Base-by-base conservation (phyloP, 2,888 invertebrate genomes). In the Xylocampa areola region DNA sequence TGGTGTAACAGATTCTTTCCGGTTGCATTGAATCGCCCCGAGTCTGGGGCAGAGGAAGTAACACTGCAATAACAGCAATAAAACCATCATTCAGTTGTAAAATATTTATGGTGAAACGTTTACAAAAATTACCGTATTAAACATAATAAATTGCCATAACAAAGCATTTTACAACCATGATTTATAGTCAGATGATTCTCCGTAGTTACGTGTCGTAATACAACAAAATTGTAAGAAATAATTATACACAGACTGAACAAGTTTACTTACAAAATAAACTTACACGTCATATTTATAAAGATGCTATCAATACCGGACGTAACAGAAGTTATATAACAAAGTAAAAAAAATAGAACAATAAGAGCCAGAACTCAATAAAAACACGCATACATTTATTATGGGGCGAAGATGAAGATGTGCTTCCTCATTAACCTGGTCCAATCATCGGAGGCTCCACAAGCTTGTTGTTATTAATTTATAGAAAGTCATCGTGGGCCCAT, bases 401-500 rank as follows among this genome's bases (percentile, higher is more conserved):
- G 80, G 68, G 77, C 79, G 77, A 76, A 84, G 87, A 92, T 91
- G 87, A 90, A 92, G 91, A 87, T 82, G 81, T 81, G 86, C 84
- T 87, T 86, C 89, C 86, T 92, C 90, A 93, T 93, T 93, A 92
- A 89, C 80, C 76, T 77, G 74, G 79, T 65, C 87, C 90, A 90
- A 90, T 92, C 91, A 85, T 87, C 84, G 83, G 80, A 76, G 82
- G 82, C 84, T 84, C 80, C 68, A 69, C 71, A 68, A 70, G 83
- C 80, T 86, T 87, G 90, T 92, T 90, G 89, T 93, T 94, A 93
- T 92, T 91, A 92, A 93, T 92, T 91, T 94, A 91, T 93, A 91
- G 92, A 93, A 91, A 94, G 94, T 94, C 94, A 94, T 92, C 90
- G 87, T 85, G 76, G 67, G 78, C 77, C 91, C 91, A 94, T 94